phyloP scores from a whole-genome alignment of 1,140 invertebrate genomes.

The Leptinotarsa texana region DNA sequence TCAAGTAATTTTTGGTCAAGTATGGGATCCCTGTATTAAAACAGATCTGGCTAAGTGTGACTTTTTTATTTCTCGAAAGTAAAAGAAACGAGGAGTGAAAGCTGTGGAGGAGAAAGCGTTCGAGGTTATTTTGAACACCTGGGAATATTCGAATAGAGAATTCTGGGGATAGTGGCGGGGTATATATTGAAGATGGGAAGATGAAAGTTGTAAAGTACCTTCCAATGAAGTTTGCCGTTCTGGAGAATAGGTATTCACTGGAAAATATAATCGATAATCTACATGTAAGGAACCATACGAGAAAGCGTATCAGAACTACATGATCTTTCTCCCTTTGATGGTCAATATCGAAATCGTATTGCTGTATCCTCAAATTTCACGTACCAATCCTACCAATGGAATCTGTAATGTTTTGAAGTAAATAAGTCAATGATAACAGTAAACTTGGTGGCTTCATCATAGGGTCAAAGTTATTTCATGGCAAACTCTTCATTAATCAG shows the following conservation, averaged over 20 bases:
- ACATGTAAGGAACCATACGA: not conserved
- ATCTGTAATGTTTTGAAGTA: not conserved
- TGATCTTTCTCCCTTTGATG: not conserved
- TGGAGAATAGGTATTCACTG: constrained; percentile 16
- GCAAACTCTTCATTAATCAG: not conserved
- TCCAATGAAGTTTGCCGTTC: constrained; percentile 12
- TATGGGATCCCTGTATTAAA: too few relatives aligned
- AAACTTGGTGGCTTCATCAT: not conserved
- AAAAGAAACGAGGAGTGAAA: too few relatives aligned
- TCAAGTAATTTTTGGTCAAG: too few relatives aligned
- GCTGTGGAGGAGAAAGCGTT: too few relatives aligned
- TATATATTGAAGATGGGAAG: too few relatives aligned
- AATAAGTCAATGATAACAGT: not conserved
- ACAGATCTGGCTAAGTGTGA: too few relatives aligned
- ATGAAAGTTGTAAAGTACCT: not conserved
- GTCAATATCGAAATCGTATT: not conserved
- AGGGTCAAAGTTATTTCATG: not conserved
- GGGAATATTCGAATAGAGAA: too few relatives aligned
- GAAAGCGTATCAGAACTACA: too few relatives aligned
- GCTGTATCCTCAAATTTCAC: not conserved
- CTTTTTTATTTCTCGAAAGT: too few relatives aligned
- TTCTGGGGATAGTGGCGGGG: too few relatives aligned
- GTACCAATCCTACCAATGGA: not conserved
- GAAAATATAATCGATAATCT: not conserved
- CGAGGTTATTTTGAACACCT: too few relatives aligned